Conservation (phyloP, 2,113 vertebrate genomes). For the Scomber scombrus region DNA sequence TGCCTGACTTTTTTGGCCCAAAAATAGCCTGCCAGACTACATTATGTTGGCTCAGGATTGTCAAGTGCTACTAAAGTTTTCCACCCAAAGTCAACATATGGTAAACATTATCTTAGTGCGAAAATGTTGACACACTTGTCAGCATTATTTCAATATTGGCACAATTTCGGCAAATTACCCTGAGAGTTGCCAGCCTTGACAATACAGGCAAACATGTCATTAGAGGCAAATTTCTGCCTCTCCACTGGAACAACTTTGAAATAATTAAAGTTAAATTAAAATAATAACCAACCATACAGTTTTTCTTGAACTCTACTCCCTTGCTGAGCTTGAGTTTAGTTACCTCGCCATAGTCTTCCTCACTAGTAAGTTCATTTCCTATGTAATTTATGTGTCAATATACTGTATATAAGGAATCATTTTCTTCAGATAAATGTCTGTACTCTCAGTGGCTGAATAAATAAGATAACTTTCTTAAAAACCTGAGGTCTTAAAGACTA, state of each 20-base stretch:
- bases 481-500: not conserved
- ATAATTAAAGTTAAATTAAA: too few relatives aligned
- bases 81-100: not conserved
- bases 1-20: not conserved
- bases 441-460: not conserved
- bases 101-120: not conserved
- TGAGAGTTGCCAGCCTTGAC: too few relatives aligned
- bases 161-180: not conserved
- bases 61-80: too few relatives aligned
- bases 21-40: not conserved
- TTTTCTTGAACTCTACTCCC: not conserved
- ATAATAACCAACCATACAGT: not conserved
- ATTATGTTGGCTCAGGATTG: not conserved
- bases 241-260: too few relatives aligned
- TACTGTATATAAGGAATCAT: not conserved
- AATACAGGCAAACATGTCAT: too few relatives aligned
- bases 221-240: too few relatives aligned
- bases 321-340: not conserved
- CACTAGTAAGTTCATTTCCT: not conserved
- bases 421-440: not conserved
- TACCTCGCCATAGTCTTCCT: not conserved
- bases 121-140: not conserved
- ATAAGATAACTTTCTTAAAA: conserved; percentile 1
- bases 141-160: not conserved
- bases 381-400: not conserved